Conservation (phyloP, 1,140 invertebrate species). For the Bactericera cockerelli region DNA sequence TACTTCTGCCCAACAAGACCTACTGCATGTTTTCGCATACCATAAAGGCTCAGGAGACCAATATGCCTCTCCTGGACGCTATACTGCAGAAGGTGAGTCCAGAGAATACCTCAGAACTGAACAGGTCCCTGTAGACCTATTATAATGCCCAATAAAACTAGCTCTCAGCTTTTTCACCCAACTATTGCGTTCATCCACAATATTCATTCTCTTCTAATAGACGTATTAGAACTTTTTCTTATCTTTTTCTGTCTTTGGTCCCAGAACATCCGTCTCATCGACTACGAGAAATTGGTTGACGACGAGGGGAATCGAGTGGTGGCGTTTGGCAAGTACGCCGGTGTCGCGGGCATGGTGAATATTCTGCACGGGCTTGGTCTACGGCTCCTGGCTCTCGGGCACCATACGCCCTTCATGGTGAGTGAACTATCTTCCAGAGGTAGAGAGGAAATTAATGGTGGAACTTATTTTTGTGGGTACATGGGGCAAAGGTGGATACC, state of each 20-base stretch:
- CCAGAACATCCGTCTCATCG: conserved; percentile 88
- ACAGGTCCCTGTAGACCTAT: conserved; percentile 82
- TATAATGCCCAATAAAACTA: conserved; percentile 93
- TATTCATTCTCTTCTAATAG: not conserved
- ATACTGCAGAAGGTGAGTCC: conserved; percentile 82
- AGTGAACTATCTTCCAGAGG: conserved; percentile 48
- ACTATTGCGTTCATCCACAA: not conserved
- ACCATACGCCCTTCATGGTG: conserved; percentile 98
- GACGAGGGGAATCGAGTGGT: conserved; percentile 77
- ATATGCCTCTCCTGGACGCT: conserved; percentile 94
- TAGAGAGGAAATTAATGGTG: too few relatives aligned
- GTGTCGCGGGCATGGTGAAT: conserved; percentile 97
- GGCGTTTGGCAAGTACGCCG: conserved; percentile 97
- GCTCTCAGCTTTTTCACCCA: conserved; percentile 57
- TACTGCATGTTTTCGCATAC: conserved; percentile 99
- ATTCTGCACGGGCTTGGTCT: conserved; percentile 94
- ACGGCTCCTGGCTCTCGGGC: conserved; percentile 82
- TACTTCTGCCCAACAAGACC: conserved; percentile 85
- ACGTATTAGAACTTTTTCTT: not conserved
- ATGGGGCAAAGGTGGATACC: too few relatives aligned
- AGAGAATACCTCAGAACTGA: conserved; percentile 94
- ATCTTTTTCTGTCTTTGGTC: conserved; percentile 21
- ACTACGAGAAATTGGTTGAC: conserved; percentile 95
- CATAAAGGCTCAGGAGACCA: conserved; percentile 96
- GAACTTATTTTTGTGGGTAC: too few relatives aligned